Percentiles rank a stretch among this genome's conserved stretches.
phyloP scores from a whole-genome alignment of 2,113 vertebrate species.

The Australoheros scitulus region DNA sequence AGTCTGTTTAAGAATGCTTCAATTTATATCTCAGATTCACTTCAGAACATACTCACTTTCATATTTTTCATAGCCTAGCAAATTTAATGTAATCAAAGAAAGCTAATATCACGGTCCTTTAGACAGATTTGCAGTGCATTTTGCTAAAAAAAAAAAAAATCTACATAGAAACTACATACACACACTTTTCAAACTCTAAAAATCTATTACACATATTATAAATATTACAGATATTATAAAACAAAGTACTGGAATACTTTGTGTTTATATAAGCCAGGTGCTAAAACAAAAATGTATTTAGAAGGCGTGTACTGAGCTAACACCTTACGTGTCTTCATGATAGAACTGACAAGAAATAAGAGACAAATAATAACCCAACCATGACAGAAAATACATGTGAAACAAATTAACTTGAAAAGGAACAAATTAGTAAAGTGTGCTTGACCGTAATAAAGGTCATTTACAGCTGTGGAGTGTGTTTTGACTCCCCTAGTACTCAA shows the following conservation, averaged over 20 bases:
- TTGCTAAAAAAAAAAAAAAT: too few species aligned
- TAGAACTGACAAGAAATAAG: neutral
- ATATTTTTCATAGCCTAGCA: too few species aligned
- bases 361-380: neutral
- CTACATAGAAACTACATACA: too few species aligned
- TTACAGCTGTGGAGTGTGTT: conserved; percentile 8
- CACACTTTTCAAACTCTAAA: too few species aligned
- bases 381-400: neutral
- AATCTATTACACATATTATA: neutral
- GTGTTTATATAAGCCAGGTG: neutral
- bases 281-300: neutral
- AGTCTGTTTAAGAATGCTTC: too few species aligned
- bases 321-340: neutral
- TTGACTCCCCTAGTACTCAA: neutral
- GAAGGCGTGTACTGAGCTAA: neutral
- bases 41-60: too few species aligned
- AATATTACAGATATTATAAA: too few species aligned
- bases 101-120: too few species aligned
- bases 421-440: neutral
- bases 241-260: neutral
- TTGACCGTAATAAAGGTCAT: neutral
- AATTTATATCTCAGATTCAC: too few species aligned
- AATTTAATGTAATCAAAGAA: too few species aligned
- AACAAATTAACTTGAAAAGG: neutral
- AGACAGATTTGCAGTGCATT: too few species aligned